phyloP scores from a whole-genome alignment of 2,888 invertebrate species.

The Ophion slaviceki region DNA sequence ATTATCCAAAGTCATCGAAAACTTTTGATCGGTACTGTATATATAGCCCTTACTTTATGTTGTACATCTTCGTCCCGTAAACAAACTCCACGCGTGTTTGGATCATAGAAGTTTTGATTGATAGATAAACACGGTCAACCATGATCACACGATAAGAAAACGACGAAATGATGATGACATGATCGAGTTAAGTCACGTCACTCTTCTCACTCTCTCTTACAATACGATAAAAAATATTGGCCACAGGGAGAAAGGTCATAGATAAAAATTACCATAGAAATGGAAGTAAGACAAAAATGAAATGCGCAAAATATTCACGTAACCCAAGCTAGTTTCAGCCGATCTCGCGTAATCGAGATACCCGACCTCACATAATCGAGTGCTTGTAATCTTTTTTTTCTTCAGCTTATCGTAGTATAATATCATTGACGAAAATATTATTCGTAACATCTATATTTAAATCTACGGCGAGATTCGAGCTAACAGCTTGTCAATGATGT shows the following conservation, averaged over 20 bases:
- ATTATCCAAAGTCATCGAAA: neutral
- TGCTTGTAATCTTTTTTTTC: neutral
- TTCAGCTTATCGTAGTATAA: neutral
- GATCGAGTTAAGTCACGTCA: slow-evolving; percentile 9
- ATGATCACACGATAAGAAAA: slow-evolving; percentile 24
- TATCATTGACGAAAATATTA: slow-evolving; percentile 13
- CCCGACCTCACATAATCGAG: neutral
- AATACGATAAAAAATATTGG: neutral
- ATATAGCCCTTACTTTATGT: neutral
- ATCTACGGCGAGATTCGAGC: neutral
- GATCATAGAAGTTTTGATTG: slow-evolving; percentile 61
- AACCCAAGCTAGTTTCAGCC: neutral
- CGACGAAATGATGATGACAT: slow-evolving; percentile 41
- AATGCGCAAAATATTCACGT: neutral
- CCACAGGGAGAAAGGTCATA: neutral
- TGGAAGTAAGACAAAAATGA: neutral
- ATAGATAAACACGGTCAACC: slow-evolving; percentile 18
- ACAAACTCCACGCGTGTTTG: slow-evolving; percentile 74
- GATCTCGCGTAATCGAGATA: slow-evolving; percentile 6
- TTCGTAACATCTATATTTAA: slow-evolving; percentile 19
- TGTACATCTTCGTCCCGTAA: slow-evolving; percentile 66
- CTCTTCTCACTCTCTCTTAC: neutral
- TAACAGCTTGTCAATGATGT: neutral
- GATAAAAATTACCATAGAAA: neutral
- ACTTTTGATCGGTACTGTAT: neutral